phyloP scores from a whole-genome alignment of 2,797 vertebrate genomes.

The Falco biarmicus region DNA sequence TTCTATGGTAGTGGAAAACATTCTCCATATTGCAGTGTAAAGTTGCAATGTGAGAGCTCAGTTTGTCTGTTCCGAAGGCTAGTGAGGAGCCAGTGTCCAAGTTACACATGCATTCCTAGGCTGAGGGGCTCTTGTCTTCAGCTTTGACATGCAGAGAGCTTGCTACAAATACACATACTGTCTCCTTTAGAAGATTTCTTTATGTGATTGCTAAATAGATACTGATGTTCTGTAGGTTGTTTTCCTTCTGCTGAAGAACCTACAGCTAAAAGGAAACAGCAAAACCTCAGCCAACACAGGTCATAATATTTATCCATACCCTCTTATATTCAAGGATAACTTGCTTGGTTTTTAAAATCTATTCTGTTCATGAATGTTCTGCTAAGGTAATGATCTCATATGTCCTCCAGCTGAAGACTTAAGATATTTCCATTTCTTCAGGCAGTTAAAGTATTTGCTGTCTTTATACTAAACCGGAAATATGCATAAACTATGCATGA shows the following conservation, averaged over 20 bases:
- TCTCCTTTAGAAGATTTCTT: background rate
- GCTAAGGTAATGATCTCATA: background rate
- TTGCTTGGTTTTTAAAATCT: background rate
- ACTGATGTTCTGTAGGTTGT: background rate
- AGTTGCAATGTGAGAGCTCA: background rate
- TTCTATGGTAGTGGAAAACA: background rate
- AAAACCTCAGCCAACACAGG: background rate
- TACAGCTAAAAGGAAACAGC: background rate
- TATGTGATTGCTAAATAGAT: background rate
- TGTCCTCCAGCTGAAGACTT: background rate
- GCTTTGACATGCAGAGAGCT: background rate
- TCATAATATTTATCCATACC: background rate
- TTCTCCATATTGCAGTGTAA: background rate
- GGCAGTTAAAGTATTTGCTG: background rate
- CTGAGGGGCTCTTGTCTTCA: background rate
- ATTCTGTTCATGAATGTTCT: background rate
- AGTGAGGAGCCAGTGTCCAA: background rate
- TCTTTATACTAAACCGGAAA: background rate
- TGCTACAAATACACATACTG: background rate
- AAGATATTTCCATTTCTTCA: background rate
- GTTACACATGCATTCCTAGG: background rate
- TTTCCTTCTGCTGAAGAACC: background rate
- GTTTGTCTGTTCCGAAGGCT: background rate
- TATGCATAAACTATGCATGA: background rate
- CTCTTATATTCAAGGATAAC: background rate